These are phyloP conservation scores for Diplosoma virens DNA, from an alignment of 23 tunicate species.

Conservation along the genomic window DNA sequence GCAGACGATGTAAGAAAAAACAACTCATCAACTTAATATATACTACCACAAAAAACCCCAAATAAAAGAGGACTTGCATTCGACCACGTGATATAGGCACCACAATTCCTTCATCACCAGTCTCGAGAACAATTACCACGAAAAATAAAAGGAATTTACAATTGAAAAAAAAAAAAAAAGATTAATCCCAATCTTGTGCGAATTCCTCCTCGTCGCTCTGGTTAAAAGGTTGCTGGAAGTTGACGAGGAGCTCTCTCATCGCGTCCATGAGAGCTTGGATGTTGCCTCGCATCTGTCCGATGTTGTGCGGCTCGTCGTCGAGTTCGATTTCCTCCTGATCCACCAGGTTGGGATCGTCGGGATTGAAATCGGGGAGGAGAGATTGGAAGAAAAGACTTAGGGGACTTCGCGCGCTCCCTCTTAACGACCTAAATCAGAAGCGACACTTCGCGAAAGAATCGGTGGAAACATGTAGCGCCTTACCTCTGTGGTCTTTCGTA, in stretches of 20 bases:
- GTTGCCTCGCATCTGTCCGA: constrained; percentile 43
- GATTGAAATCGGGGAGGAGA: constrained; percentile 66
- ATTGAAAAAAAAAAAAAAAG: no score
- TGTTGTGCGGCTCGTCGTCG: neutral
- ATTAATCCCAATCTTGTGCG: constrained; percentile 83
- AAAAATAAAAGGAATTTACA: neutral
- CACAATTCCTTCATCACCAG: no score
- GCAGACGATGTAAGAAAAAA: no score
- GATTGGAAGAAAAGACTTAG: constrained; percentile 70
- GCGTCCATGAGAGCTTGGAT: constrained; percentile 63
- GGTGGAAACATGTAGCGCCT: neutral
- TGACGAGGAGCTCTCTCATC: constrained; percentile 64
- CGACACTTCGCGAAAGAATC: no score
- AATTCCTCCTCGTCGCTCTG: constrained; percentile 47
- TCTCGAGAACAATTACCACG: no score
- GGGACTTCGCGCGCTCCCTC: constrained; percentile 20
- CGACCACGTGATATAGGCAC: no score
- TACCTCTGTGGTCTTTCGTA: constrained; percentile 40
- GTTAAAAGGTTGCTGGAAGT: constrained; percentile 36
- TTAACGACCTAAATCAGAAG: no score
- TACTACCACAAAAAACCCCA: no score
- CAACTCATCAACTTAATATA: no score
- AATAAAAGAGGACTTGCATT: no score
- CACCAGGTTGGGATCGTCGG: constrained; percentile 32
- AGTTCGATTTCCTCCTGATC: constrained; percentile 2